Conservation (phyloP, 2,888 invertebrate genomes). For the Tigriopus californicus region DNA sequence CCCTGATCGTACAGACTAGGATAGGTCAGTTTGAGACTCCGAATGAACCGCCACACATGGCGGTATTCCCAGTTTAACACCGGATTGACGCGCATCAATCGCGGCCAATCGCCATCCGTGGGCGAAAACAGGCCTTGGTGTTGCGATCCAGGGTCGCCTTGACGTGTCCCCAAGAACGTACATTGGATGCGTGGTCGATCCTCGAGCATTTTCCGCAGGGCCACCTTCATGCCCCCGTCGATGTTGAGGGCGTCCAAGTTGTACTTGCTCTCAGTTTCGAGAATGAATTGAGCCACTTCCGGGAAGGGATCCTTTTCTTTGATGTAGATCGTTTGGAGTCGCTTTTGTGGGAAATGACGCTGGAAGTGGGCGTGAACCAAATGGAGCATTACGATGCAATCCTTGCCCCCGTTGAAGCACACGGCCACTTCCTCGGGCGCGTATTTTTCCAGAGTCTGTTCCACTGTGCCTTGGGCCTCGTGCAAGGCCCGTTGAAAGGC, state of each 20-base stretch:
- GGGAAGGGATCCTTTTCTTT: conserved; percentile 57
- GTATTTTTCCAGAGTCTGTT: conserved; percentile 41
- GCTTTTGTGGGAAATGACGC: conserved; percentile 23
- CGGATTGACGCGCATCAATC: conserved; percentile 68
- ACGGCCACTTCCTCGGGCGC: conserved; percentile 58
- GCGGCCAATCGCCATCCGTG: conserved; percentile 80
- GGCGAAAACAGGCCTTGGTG: conserved; percentile 20
- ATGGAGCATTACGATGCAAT: conserved; percentile 80
- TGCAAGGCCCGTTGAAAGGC: background rate
- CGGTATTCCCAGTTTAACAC: conserved; percentile 77
- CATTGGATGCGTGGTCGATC: conserved; percentile 45
- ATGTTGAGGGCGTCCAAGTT: conserved; percentile 47
- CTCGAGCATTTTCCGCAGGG: conserved; percentile 42
- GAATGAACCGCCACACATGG: conserved; percentile 76
- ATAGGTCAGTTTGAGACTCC: conserved; percentile 59
- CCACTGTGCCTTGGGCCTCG: conserved; percentile 29
- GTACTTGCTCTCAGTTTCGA: conserved; percentile 45
- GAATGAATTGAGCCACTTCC: conserved; percentile 64
- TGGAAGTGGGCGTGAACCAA: conserved; percentile 32
- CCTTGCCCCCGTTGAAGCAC: conserved; percentile 96
- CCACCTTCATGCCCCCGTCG: conserved; percentile 48
- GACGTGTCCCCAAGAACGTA: conserved; percentile 75
- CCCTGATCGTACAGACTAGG: conserved; percentile 78
- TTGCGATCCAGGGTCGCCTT: conserved; percentile 48
- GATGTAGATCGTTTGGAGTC: conserved; percentile 57